Evolutionary conservation across 2,888 invertebrate genomes (phyloP).

Genomic region (Pseudoips prasinana): DNA sequence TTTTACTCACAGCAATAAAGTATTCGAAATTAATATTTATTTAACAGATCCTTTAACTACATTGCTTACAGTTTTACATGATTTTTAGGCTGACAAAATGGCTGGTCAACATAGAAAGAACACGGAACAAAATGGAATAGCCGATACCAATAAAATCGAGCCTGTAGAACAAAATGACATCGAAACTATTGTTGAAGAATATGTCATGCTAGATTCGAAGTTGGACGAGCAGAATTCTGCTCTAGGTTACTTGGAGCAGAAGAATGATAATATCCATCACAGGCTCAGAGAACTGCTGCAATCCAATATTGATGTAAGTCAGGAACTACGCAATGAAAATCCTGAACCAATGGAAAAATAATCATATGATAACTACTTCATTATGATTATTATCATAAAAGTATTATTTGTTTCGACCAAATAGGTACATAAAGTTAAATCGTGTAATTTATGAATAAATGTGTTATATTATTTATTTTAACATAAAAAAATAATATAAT

Average conservation of each 20-base stretch:
- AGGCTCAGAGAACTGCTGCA: slow-evolving; percentile 89
- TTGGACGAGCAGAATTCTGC: slow-evolving; percentile 91
- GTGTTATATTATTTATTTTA: too few relatives aligned
- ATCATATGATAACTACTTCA: too few relatives aligned
- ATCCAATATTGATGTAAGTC: slow-evolving; percentile 88
- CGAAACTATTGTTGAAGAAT: slow-evolving; percentile 74
- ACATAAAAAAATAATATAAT: too few relatives aligned
- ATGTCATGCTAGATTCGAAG: slow-evolving; percentile 87
- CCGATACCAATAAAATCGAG: slow-evolving; percentile 22
- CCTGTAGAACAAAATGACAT: slow-evolving; percentile 21
- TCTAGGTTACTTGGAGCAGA: slow-evolving; percentile 90
- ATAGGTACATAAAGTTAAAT: too few relatives aligned
- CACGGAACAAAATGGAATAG: slow-evolving; percentile 23
- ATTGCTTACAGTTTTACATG: too few relatives aligned
- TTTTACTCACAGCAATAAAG: too few relatives aligned
- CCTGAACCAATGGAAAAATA: slow-evolving; percentile 15
- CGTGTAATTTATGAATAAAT: too few relatives aligned
- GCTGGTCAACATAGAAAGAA: slow-evolving; percentile 33
- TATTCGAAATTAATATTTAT: too few relatives aligned
- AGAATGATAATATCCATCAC: slow-evolving; percentile 91
- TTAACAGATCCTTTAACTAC: too few relatives aligned
- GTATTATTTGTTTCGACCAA: neutral
- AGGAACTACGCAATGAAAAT: slow-evolving; percentile 83
- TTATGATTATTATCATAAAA: neutral
- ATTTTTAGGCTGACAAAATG: too few relatives aligned